phyloP scores from a whole-genome alignment of 2,888 invertebrate species.

The Stenichneumon culpator region DNA sequence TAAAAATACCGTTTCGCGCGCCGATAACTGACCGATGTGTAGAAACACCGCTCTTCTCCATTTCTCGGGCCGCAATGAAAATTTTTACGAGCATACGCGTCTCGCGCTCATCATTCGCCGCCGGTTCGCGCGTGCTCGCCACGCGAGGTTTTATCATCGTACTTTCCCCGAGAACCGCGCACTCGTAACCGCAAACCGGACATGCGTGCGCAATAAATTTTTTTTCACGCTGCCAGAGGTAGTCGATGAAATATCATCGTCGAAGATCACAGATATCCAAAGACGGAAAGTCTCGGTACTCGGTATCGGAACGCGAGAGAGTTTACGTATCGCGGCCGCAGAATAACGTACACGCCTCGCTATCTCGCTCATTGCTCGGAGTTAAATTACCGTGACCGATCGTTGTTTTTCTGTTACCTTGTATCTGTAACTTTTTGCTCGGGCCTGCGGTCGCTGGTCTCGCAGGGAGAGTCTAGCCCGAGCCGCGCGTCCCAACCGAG shows the following conservation, averaged over 20 bases:
- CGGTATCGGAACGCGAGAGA: neutral
- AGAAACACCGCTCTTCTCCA: slow-evolving; percentile 2
- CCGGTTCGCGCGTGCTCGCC: neutral
- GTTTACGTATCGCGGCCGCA: neutral
- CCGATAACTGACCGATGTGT: neutral
- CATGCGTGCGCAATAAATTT: slow-evolving; percentile 26
- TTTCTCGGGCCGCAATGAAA: slow-evolving; percentile 28
- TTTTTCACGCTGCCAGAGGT: neutral
- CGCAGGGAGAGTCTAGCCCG: slow-evolving; percentile 13
- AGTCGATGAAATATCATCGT: slow-evolving; percentile 30
- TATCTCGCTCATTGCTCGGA: slow-evolving; percentile 36
- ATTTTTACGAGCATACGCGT: slow-evolving; percentile 22
- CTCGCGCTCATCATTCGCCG: slow-evolving; percentile 17
- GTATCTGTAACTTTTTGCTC: neutral
- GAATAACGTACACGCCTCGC: slow-evolving; percentile 9
- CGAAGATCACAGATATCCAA: neutral
- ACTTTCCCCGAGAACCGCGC: slow-evolving; percentile 24
- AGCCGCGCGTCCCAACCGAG: neutral
- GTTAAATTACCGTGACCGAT: slow-evolving; percentile 57
- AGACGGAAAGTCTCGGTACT: neutral
- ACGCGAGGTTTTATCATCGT: slow-evolving; percentile 14
- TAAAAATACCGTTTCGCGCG: neutral
- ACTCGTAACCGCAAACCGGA: neutral
- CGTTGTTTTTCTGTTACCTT: slow-evolving; percentile 39
- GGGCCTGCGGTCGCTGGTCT: slow-evolving; percentile 33